Evolutionary conservation across 2,113 vertebrate species (phyloP).

Genomic region (Ictalurus furcatus): DNA sequence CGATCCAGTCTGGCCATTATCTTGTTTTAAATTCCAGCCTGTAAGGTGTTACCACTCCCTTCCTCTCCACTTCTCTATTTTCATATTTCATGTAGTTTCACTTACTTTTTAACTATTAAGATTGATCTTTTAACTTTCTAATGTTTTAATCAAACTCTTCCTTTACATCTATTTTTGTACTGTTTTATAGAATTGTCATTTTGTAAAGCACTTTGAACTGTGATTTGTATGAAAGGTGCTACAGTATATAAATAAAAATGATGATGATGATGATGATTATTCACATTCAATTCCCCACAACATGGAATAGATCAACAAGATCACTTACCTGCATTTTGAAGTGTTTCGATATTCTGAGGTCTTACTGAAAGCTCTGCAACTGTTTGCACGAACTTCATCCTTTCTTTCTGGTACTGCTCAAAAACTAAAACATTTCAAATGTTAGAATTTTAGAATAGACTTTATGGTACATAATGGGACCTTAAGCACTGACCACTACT

Average conservation of each 20-base stretch:
- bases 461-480: too few relatives aligned
- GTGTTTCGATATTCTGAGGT: slow-evolving; percentile 80
- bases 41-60: too few relatives aligned
- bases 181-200: neutral
- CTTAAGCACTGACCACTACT: neutral
- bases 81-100: neutral
- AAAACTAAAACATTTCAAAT: slow-evolving; percentile 72
- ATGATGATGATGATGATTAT: neutral
- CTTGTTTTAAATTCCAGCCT: neutral
- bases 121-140: neutral
- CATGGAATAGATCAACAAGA: neutral
- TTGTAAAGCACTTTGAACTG: neutral
- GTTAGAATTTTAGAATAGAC: neutral
- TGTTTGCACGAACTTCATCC: slow-evolving; percentile 83
- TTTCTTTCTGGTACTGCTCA: slow-evolving; percentile 84
- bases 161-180: neutral
- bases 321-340: slow-evolving; percentile 79
- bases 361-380: slow-evolving; percentile 81
- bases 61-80: neutral
- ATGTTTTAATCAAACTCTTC: neutral
- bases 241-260: neutral
- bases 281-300: neutral
- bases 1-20: neutral
- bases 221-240: neutral
- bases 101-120: neutral